Evolutionary conservation across 2,113 vertebrate species (phyloP), one percentile per base, ranked within the genome.

Genomic region (Carassius auratus): DNA sequence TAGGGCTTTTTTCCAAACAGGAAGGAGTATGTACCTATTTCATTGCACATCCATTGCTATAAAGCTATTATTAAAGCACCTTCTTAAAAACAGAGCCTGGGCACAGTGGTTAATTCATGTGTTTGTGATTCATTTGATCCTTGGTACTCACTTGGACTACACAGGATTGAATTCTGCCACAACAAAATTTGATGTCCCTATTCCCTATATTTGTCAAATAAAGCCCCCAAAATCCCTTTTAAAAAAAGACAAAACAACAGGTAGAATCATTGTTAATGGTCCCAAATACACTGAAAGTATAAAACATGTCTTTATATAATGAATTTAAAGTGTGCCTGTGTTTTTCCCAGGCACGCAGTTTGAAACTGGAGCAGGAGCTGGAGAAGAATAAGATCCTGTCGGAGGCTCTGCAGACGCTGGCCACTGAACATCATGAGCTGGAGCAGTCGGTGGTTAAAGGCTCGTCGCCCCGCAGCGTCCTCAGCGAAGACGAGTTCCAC

Each of bases 361-460:
- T 96, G 94, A 98, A 96, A 95, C 94, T 99, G 94, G 96, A 97
- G 93, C 97, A 98, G 88, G 97, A 98, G 91, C 95, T 97, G 87
- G 97, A 97, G 91, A 99, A 98, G 95, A 99, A 94, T 92, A 97
- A 98, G 94, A 98, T 99, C 93, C 95, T 99, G 89, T 98, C 97
- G 8, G 96, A 97, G 92, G 97, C 97, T 0, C 94, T 99, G 92
- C 97, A 99, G 96, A 97, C 97, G 3, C 92, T 99, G 15, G 98
- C 97, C 91, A 97, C 96, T 0, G 97, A 99, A 84, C 98, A 99
- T 88, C 97, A 99, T 94, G 96, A 98, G 92, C 94, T 99, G 92
- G 97, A 99, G 92, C 96, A 96, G 92, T 99, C 97, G 17, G 92
- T 98, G 84, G 97, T 95, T 84, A 96, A 96, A 93, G 97, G 97